Base-by-base conservation (phyloP, 1,140 invertebrate species). In the Pogonognathellus flavescens region DNA sequence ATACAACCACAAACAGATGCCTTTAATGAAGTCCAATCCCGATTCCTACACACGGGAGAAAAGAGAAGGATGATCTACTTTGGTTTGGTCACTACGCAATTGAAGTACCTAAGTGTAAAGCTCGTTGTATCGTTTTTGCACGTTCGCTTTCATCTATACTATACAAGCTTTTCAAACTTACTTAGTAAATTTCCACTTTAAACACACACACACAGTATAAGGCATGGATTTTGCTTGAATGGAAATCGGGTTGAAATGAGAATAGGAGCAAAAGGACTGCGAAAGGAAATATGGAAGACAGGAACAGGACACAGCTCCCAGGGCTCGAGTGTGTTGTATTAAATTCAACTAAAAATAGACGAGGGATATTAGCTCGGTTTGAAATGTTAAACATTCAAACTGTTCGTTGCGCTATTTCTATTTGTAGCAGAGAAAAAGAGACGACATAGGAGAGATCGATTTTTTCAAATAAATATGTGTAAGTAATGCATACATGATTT, bases 401-500 rank as follows among this genome's bases (percentile, higher is more conserved):
- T 41, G 31, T 41, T 41, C 31, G 31, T 41, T 41, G 31, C 6
- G 6, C 31, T 41, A 41, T 41, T 41, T 41, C 1, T 6, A 3
- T 41, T 3, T 41, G 6, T 41, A 41, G 31, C 31, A 41, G 31
- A 41, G 31, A 41, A 41, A 41, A 9, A 57, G 53, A 57, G n/a
- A 57, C n/a, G 53, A 57, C 2, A n/a, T n/a, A n/a, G n/a, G 66
- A 72, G n/a, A 72, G 66, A 72, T 72, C 66, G 66, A 72, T 72
- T 72, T 72, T 72, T 13, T 16, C 31, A 49, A 41, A 41, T 41
- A 41, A 7, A 49, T 41, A 41, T 62, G n/a, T 57, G 18, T 72
- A 72, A 16, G 31, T 31, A 72, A 72, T 72, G 66, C 66, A 72
- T 72, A 72, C 41, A 41, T 72, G 66, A 72, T 72, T 72, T 72